phyloP scores from a whole-genome alignment of 2,797 vertebrate species.

The Falco columbarius region DNA sequence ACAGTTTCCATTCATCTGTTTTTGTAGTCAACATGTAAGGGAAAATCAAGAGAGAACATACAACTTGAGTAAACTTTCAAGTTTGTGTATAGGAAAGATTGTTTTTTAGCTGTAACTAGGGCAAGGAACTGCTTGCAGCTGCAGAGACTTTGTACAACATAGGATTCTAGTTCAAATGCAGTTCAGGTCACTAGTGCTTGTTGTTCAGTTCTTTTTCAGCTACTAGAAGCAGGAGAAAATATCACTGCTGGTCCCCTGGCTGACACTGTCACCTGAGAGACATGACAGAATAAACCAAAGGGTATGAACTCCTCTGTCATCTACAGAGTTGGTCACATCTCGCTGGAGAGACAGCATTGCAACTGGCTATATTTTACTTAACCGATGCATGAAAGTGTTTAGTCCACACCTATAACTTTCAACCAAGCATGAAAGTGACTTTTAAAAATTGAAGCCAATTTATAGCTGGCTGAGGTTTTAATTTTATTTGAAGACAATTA shows the following conservation, averaged over 20 bases:
- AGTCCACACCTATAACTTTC: background rate
- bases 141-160: background rate
- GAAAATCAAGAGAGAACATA: background rate
- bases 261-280: background rate
- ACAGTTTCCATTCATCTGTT: background rate
- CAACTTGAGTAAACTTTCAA: background rate
- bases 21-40: background rate
- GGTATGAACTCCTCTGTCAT: background rate
- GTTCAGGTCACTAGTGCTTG: background rate
- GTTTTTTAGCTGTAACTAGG: background rate
- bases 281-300: background rate
- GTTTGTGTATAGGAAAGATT: background rate
- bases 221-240: background rate
- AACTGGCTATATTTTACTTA: background rate
- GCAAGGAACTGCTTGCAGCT: background rate
- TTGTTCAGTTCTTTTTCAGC: background rate
- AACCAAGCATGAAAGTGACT: constrained; percentile 3
- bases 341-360: background rate
- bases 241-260: background rate
- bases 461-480: background rate
- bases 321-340: background rate
- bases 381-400: background rate
- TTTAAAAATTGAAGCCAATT: background rate
- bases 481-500: constrained; percentile 17
- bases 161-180: background rate